Base-by-base conservation (phyloP, 2,797 vertebrate genomes). In the Delichon dasypus region DNA sequence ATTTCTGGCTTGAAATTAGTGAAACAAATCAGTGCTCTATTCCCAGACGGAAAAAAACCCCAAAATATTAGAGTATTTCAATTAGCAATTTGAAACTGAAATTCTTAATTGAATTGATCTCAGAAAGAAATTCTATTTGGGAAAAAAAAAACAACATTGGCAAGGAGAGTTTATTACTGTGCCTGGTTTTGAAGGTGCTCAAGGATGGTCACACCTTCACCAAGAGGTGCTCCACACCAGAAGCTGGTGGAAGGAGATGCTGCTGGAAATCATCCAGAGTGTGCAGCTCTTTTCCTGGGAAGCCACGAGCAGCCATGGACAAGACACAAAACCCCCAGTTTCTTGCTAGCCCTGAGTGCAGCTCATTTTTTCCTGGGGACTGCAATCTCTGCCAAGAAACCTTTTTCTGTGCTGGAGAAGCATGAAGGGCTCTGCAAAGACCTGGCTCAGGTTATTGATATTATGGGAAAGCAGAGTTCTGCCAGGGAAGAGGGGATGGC, bases 351-450 rank as follows among this genome's bases (percentile, higher is more conserved):
- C 40, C 45, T 30, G 32, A 50, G 72, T 4, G 38, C 19, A 60
- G 48, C 45, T 86, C 51, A 3, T 29, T 75, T 76, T 53, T 64
- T 8, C 32, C 60, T 38, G 14, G n/a, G 47, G 47, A 45, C 58
- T 76, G 65, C 50, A 27, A 4, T 66, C 80, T 79, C 67, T 74
- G 60, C 67, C 86, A 88, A 81, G 42, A 67, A 89, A 55, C 29
- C 19, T 64, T 51, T 42, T 90, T 75, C 77, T 73, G 40, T 30
- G 57, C 71, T 90, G 86, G n/a, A 78, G 64, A 53, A 85, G 74
- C 60, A 14, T 70, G 84, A 94, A 92, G 88, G 92, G 81, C 80
- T 76, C 1, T 0, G 29, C 64, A 76, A 86, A 94, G 84, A 38
- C 72, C 55, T 77, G 74, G 80, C 61, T 84, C 27, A 11, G 45